phyloP scores from a whole-genome alignment of 2,888 invertebrate genomes.

The Drosophila tripunctata region DNA sequence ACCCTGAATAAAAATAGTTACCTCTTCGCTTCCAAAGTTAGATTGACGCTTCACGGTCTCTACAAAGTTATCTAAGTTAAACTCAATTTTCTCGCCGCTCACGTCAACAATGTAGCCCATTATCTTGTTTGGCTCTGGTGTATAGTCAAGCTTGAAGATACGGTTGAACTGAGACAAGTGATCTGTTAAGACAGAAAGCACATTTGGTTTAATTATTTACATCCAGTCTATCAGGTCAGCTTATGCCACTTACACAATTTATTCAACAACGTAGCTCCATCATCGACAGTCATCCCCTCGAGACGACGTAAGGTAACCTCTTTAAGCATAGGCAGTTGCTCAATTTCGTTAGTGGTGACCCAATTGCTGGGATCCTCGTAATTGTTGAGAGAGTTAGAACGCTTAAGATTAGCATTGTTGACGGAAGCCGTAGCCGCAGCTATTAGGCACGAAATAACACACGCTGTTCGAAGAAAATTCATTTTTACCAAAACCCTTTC shows the following conservation, averaged over 20 bases:
- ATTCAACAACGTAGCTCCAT: constrained; percentile 72
- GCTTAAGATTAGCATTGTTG: constrained; percentile 7
- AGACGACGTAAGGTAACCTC: constrained; percentile 69
- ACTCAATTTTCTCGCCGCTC: constrained; percentile 64
- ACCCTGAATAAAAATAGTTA: constrained; percentile 81
- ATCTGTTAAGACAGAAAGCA: constrained; percentile 46
- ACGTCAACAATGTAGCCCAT: constrained; percentile 64
- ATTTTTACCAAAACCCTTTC: constrained; percentile 43
- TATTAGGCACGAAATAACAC: constrained; percentile 65
- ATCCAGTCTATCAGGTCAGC: neutral
- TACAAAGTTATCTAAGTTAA: constrained; percentile 69
- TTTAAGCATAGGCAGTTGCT: constrained; percentile 67
- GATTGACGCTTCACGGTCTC: constrained; percentile 57
- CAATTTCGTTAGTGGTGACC: constrained; percentile 68
- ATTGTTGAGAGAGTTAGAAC: constrained; percentile 47
- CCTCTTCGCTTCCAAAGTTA: constrained; percentile 77
- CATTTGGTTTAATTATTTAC: neutral
- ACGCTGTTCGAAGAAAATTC: constrained; percentile 69
- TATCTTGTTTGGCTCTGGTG: constrained; percentile 72
- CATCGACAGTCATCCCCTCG: constrained; percentile 72
- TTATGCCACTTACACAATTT: constrained; percentile 68
- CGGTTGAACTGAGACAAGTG: constrained; percentile 76
- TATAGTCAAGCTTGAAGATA: constrained; percentile 65
- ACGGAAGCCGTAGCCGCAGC: constrained; percentile 55
- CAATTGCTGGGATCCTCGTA: constrained; percentile 74